Evolutionary conservation across 2,888 invertebrate genomes (phyloP).

Genomic region (Choristoneura rosaceana): DNA sequence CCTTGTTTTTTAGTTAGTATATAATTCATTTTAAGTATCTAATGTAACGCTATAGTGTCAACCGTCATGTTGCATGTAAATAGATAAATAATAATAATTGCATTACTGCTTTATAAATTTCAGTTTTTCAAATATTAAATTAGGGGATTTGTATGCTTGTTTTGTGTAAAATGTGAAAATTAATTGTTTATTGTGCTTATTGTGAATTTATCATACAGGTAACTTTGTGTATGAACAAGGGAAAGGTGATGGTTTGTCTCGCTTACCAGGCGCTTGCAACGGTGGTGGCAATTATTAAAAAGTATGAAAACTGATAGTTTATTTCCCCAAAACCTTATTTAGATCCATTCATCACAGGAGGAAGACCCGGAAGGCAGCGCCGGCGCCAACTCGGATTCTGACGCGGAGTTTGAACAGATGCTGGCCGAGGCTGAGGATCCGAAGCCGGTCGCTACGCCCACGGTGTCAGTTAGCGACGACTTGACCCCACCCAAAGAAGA

Average conservation of each 20-base stretch:
- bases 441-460: conserved; percentile 68
- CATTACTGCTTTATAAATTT: no score
- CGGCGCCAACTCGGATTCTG: conserved; percentile 95
- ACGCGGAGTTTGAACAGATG: conserved; percentile 99
- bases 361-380: conserved; percentile 92
- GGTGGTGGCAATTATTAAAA: not conserved
- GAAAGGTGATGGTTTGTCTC: not conserved
- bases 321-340: conserved; percentile 27
- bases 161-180: not conserved
- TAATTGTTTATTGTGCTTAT: not conserved
- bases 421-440: conserved; percentile 95
- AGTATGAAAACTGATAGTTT: not conserved
- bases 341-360: conserved; percentile 79
- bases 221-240: not conserved
- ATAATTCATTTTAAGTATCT: no score
- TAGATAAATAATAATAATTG: no score
- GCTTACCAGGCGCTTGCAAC: not conserved
- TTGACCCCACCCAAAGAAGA: conserved; percentile 67
- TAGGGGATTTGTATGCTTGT: not conserved
- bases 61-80: no score
- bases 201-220: not conserved
- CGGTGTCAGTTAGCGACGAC: conserved; percentile 52
- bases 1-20: no score
- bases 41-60: no score
- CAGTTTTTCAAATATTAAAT: no score